Evolutionary conservation across 2,797 vertebrate genomes (phyloP).

Genomic region (Brachyalestes nurse): DNA sequence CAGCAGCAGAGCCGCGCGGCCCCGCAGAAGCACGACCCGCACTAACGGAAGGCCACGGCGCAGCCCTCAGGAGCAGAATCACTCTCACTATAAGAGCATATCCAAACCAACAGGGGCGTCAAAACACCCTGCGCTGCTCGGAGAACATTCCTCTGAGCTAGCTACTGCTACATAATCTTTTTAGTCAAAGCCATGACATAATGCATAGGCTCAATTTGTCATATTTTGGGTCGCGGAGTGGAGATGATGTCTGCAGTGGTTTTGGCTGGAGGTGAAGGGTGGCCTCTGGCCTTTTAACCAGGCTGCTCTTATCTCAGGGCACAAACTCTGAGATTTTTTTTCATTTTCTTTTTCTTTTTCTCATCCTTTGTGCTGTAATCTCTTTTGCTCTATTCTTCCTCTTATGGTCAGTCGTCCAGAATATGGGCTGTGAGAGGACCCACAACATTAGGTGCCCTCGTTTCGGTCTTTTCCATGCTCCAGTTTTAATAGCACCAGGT

Average conservation of each 20-base stretch:
- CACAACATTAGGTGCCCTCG: slow-evolving; percentile 60
- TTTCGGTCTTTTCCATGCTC: not conserved
- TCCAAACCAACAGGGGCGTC: slow-evolving; percentile 29
- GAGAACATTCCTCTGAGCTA: slow-evolving; percentile 20
- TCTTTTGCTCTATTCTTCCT: slow-evolving; percentile 71
- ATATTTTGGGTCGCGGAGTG: slow-evolving; percentile 13
- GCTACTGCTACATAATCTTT: slow-evolving; percentile 12
- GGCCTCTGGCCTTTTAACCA: slow-evolving; percentile 32
- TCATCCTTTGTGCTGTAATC: slow-evolving; percentile 57
- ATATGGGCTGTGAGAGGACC: slow-evolving; percentile 79
- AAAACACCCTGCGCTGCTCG: slow-evolving; percentile 20
- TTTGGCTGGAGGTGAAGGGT: slow-evolving; percentile 31
- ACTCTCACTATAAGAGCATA: slow-evolving; percentile 26
- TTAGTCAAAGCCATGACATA: slow-evolving; percentile 29
- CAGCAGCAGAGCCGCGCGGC: slow-evolving; percentile 5
- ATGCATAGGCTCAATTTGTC: slow-evolving; percentile 11
- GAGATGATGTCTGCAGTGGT: slow-evolving; percentile 19
- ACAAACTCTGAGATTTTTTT: slow-evolving; percentile 38
- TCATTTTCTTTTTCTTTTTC: slow-evolving; percentile 38
- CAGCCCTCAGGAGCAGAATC: slow-evolving; percentile 26
- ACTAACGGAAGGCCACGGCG: slow-evolving; percentile 39
- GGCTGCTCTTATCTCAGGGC: slow-evolving; percentile 10
- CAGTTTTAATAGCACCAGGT: not conserved
- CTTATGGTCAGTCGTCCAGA: slow-evolving; percentile 75
- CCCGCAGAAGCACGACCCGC: slow-evolving; percentile 33